Evolutionary conservation across 2,888 invertebrate genomes (phyloP), one percentile per base, ranked within the genome.

Genomic region (Erebia ligea): DNA sequence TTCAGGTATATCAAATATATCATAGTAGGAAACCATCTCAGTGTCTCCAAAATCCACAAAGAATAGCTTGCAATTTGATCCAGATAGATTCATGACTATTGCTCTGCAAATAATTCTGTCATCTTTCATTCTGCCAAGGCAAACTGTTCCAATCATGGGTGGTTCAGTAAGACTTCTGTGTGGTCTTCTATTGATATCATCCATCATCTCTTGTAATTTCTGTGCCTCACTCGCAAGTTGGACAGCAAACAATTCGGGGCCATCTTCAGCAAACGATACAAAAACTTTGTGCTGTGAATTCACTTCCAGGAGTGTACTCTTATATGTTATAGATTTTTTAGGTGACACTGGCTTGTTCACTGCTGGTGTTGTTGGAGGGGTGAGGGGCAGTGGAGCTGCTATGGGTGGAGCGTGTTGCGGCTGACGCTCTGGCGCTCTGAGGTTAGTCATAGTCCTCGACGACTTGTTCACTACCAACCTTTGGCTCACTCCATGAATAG

Each of bases 21-120:
- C 95, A 76, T 95, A 94, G 74, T 95, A 95, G 0, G 95, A 94
- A 13, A 97, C 94, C 80, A 95, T 90, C 87, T 97, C 97, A 8
- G 95, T 95, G 81, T 97, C 96, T 42, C 97, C 97, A 84, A 96
- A 97, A 85, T 97, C 97, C 45, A 97, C 96, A 84, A 96, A 97
- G 81, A 96, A 96, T 6, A 97, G 94, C 86, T 96, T 96, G 82
- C 96, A 97, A 66, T 95, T 95, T 21, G 95, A 95, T 72, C 95
- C 95, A 52, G 95, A 95, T 58, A 96, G 94, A 77, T 95, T 95
- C 86, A 96, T 96, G 2, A 97, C 95, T 52, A 97, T 95, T 48
- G 97, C 97, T 76, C 97, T 94, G 80, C 97, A 96, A 66, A 96
- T 94, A 21, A 95, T 95, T 6, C 95, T 93, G 80, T 96, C 96